These are phyloP conservation scores for Pterostichus niger DNA, from an alignment of 2,888 invertebrate genomes.

Conservation along the genomic window DNA sequence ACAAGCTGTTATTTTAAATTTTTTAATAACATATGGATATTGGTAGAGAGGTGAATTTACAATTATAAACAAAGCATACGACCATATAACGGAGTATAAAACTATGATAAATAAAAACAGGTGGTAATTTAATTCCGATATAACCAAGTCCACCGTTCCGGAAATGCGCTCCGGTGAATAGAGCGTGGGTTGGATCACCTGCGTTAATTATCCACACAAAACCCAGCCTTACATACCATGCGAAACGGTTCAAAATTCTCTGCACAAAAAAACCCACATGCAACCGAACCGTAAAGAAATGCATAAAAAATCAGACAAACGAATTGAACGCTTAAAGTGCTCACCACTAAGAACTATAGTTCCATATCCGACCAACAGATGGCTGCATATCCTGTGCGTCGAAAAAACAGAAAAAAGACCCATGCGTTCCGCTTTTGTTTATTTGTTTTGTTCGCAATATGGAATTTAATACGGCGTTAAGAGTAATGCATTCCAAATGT, in stretches of 20 bases:
- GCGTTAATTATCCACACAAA: conserved; percentile 42
- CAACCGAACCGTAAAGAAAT: conserved; percentile 20
- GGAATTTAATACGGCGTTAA: conserved; percentile 51
- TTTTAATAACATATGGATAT: neutral
- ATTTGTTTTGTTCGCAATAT: conserved; percentile 40
- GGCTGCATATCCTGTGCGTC: conserved; percentile 45
- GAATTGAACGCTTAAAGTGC: conserved; percentile 29
- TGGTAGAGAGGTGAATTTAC: neutral
- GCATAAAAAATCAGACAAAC: neutral
- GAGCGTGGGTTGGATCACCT: conserved; percentile 43
- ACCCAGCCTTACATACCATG: conserved; percentile 28
- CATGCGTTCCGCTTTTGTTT: conserved; percentile 37
- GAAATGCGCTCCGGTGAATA: conserved; percentile 40
- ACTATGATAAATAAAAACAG: conserved; percentile 48
- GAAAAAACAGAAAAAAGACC: conserved; percentile 29
- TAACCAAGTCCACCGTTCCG: conserved; percentile 26
- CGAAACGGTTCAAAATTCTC: conserved; percentile 28
- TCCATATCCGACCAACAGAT: conserved; percentile 14
- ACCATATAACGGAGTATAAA: too few species aligned
- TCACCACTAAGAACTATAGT: conserved; percentile 21
- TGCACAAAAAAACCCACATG: conserved; percentile 9
- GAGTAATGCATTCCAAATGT: conserved; percentile 42
- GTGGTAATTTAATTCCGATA: conserved; percentile 44
- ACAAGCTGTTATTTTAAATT: too few species aligned
- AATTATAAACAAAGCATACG: neutral